Conservation (phyloP, 2,797 vertebrate species). For the Bucorvus abyssinicus region DNA sequence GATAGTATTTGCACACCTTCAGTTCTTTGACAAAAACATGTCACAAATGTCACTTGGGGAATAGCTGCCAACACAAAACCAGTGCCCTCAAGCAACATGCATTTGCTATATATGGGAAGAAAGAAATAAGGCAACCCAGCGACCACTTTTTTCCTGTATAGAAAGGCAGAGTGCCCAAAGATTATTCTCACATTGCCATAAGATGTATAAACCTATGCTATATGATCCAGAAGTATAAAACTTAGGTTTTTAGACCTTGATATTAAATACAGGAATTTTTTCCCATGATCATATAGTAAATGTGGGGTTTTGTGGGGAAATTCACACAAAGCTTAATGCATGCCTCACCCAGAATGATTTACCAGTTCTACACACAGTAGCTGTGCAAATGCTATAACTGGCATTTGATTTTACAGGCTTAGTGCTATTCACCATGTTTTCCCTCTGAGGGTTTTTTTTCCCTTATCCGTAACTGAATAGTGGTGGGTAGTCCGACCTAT, state of each 20-base stretch:
- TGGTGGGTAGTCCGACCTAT: neutral
- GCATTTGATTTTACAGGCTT: neutral
- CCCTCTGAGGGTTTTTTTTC: neutral
- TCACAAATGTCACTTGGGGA: neutral
- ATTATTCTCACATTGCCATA: neutral
- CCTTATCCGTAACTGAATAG: neutral
- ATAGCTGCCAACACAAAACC: neutral
- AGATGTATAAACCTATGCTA: neutral
- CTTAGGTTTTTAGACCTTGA: neutral
- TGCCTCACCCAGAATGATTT: neutral
- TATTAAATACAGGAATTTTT: neutral
- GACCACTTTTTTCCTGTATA: neutral
- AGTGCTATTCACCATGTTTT: neutral
- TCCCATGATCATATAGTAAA: neutral
- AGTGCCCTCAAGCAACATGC: neutral
- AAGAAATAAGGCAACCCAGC: neutral
- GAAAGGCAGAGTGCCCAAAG: neutral
- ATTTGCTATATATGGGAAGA: neutral
- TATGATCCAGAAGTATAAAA: neutral
- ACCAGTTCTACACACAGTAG: neutral
- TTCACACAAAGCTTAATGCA: neutral
- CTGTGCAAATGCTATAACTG: neutral
- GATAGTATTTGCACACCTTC: neutral
- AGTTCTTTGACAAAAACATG: neutral
- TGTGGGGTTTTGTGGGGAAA: neutral